Base-by-base conservation (phyloP, 2,888 invertebrate species). In the Lycophotia porphyrea region DNA sequence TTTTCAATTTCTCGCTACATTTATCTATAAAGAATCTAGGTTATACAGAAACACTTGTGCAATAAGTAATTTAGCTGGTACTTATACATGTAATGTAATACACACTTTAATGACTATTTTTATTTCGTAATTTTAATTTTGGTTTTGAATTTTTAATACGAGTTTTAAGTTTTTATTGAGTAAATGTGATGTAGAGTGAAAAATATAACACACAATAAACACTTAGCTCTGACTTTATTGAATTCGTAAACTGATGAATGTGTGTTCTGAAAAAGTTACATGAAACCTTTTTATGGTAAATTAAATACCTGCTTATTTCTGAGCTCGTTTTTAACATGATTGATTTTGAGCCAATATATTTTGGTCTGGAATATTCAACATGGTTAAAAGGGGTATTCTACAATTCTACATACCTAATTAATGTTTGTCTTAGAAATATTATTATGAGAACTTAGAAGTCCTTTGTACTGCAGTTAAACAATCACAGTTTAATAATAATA, bases 1-100 rank as follows among this genome's bases (percentile, higher is more conserved):
- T 81, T 68, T 76, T 55, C 15, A 75, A 79, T 85, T 81, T 82
- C 72, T 79, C 66, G 77, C 67, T 60, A 70, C 80, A 78, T 78
- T 78, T 67, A 71, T 65, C 69, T 78, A 44, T 15, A 49, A 69
- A 72, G 67, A 66, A 84, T 86, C 66, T 84, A 70, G 84, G 86
- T 72, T 79, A 67, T 55, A 55, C 49, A 65, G 70, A 71, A 72
- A 70, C 68, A 83, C 63, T 84, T 76, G 70, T 71, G 70, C 64
- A 76, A 82, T 70, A 66, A 52, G 64, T 82, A 70, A 81, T 85
- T 81, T 55, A 61, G 49, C 18, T 55, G 36, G 18, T 49, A 42
- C 47, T 61, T 55, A 63, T 60, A 81, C 55, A 39, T 58, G 44
- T 68, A 60, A 74, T 70, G 47, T 60, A 58, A 72, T 47, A 39